Conservation (phyloP, 2,797 vertebrate species). For the Gobio occitaniae region DNA sequence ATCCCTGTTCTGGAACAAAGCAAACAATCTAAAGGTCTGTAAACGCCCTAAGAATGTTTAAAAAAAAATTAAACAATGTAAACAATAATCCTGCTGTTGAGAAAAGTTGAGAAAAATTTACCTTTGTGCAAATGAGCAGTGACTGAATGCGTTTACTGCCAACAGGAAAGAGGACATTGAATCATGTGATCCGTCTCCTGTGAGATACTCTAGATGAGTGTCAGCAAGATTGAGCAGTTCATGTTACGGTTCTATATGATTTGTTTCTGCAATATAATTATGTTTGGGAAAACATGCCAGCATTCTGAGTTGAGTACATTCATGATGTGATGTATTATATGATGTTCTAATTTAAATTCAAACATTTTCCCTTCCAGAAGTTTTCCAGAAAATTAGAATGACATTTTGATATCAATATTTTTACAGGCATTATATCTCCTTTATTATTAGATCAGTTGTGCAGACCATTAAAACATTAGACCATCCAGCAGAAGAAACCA, state of each 20-base stretch:
- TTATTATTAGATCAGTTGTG: not conserved
- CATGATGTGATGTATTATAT: not conserved
- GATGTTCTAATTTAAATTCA: not conserved
- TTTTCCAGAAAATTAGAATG: not conserved
- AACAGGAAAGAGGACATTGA: not conserved
- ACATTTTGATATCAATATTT: not conserved
- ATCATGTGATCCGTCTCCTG: not conserved
- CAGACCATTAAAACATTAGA: not conserved
- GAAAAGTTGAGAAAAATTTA: not conserved
- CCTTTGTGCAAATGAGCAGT: not conserved
- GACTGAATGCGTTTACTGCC: not conserved
- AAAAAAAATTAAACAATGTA: no score
- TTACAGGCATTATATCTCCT: not conserved
- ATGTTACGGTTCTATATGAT: slow-evolving; percentile 7
- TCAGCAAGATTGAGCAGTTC: slow-evolving; percentile 1
- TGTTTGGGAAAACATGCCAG: not conserved
- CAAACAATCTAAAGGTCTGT: no score
- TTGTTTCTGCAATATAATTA: slow-evolving; percentile 16
- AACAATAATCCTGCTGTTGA: not conserved
- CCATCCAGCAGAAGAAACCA: not conserved
- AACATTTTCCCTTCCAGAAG: not conserved
- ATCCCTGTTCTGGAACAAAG: no score
- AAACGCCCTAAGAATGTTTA: no score
- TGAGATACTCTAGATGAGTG: no score
- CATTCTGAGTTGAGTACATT: not conserved